A percentile compares a stretch with the other conserved stretches of the same genome.
Evolutionary conservation across 2,113 vertebrate species (phyloP).

Genomic region (Gymnogyps californianus): DNA sequence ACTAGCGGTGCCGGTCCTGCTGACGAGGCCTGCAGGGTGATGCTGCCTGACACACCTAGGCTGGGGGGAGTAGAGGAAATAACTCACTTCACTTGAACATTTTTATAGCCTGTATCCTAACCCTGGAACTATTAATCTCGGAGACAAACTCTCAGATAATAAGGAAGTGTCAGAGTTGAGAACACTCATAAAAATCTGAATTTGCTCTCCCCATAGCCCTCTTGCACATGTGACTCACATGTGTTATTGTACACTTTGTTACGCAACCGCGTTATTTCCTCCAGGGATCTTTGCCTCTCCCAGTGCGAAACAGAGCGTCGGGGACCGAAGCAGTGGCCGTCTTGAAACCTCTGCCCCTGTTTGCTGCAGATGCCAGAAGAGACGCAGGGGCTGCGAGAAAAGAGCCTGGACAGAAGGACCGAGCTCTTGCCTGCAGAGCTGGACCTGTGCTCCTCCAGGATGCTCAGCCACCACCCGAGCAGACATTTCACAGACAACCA

Average conservation of each 20-base stretch:
- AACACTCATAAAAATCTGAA: not conserved
- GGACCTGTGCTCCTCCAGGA: not conserved
- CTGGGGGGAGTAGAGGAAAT: not conserved
- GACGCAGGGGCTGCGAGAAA: not conserved
- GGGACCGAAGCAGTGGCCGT: fast-evolving
- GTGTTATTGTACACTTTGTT: not conserved
- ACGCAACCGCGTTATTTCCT: not conserved
- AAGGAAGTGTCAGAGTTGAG: not conserved
- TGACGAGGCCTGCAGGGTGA: fast-evolving
- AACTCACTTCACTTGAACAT: not conserved
- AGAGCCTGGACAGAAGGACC: not conserved
- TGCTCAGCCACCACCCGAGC: not conserved
- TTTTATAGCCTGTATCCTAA: not conserved
- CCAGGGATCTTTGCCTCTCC: not conserved
- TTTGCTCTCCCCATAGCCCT: not conserved
- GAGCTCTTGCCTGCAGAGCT: not conserved
- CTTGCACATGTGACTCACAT: not conserved
- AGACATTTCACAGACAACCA: not conserved
- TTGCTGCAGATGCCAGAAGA: not conserved
- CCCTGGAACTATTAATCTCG: not conserved
- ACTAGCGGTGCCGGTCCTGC: not conserved
- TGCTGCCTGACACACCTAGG: not conserved
- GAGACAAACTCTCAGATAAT: not conserved
- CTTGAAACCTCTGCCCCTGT: not conserved
- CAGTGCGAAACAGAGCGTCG: fast-evolving